Conservation (phyloP, 2,888 invertebrate genomes). For the Eurois occulta region DNA sequence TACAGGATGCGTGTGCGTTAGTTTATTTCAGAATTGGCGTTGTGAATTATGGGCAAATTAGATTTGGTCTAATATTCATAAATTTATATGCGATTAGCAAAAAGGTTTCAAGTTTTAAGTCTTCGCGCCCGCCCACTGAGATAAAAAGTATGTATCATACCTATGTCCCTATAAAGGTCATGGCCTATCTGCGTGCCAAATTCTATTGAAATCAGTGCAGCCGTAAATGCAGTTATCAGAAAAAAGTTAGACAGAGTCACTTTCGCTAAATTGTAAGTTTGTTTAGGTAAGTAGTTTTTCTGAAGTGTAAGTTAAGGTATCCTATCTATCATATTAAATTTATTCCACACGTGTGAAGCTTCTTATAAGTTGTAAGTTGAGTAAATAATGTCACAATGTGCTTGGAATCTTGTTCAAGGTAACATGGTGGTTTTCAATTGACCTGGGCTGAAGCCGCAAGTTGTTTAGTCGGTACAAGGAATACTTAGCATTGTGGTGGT, state of each 20-base stretch:
- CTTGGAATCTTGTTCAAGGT: slow-evolving; percentile 47
- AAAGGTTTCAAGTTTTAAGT: too few species aligned
- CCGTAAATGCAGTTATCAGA: neutral
- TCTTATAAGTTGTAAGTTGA: neutral
- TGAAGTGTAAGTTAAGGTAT: neutral
- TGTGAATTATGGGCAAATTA: neutral
- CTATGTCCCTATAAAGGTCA: neutral
- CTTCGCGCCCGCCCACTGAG: too few species aligned
- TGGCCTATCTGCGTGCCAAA: neutral
- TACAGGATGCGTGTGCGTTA: neutral
- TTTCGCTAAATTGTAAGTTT: neutral
- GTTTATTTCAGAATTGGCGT: neutral
- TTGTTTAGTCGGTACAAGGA: slow-evolving; percentile 22
- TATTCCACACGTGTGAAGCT: neutral
- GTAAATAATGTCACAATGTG: slow-evolving; percentile 38
- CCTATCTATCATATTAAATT: neutral
- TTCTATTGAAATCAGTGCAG: neutral
- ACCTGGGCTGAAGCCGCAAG: slow-evolving; percentile 47
- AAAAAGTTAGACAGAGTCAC: neutral
- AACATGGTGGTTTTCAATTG: slow-evolving; percentile 55
- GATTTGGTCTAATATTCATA: neutral
- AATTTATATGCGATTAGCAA: neutral
- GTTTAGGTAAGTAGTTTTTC: neutral
- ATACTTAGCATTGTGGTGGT: slow-evolving; percentile 33
- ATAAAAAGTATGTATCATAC: neutral